Base-by-base conservation (phyloP, 2,888 invertebrate species). In the Campaea margaritaria region DNA sequence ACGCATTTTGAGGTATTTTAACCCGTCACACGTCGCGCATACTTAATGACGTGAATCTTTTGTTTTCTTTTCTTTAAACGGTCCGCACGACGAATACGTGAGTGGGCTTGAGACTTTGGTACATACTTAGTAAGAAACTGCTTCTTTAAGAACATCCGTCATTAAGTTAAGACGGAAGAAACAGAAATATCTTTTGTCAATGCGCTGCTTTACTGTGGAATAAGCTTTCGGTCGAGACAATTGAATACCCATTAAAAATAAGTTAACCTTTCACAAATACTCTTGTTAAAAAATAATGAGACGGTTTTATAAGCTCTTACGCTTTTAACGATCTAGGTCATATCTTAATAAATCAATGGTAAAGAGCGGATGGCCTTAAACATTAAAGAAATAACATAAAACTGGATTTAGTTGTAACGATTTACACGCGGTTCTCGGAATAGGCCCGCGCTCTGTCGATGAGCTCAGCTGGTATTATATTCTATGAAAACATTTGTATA, bases 401-500 rank as follows among this genome's bases (percentile, higher is more conserved):
- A 52, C 59, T 49, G 56, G 42, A 41, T 64, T 57, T 62, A 47
- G 65, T 62, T 54, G 52, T 52, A 50, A 44, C 16, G 45, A 43
- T 43, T 38, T 16, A 63, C 59, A 58, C 51, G 63, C 44, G 48
- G 65, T 64, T 61, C 49, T 51, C 60, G 62, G 75, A 76, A 78
- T 72, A 68, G 60, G 69, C 45, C 67, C 57, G 64, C 47, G 59
- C 59, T 70, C 58, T 54, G 67, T 48, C 53, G 73, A 76, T 81
- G 82, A 81, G 76, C 74, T 81, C 81, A 82, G 60, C 62, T 45
- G 49, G 48, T 61, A 74, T 69, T 60, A 66, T 59, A 74, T 27
- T 46, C 15, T 46, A 13, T 46, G 41, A 41, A 54, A 46, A 27
- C 9, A 11, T 27, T 44, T 44, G 9, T 39, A n/a, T 39, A 14